Evolutionary conservation across 2,797 vertebrate species (phyloP).

Genomic region (Micrastur ruficollis): DNA sequence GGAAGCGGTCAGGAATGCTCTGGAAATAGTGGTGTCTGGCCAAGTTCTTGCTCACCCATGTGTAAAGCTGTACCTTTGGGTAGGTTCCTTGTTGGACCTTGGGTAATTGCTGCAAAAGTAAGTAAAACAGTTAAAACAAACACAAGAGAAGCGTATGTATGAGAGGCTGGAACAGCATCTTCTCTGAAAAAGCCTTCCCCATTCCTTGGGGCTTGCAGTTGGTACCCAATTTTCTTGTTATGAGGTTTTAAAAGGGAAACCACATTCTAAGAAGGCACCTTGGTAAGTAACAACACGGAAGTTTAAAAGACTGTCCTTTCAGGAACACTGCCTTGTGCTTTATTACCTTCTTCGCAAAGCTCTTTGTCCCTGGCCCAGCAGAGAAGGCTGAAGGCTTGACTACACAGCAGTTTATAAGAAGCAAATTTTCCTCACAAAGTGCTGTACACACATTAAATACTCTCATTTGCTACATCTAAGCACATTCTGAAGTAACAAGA

Average conservation of each 20-base stretch:
- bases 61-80: slow-evolving; percentile 49
- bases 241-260: not conserved
- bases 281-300: not conserved
- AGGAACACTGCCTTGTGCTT: not conserved
- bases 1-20: slow-evolving; percentile 67
- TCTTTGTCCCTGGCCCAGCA: not conserved
- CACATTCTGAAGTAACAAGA: not conserved
- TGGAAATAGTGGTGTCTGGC: slow-evolving; percentile 66
- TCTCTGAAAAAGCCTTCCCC: not conserved
- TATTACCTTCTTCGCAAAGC: not conserved
- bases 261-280: not conserved
- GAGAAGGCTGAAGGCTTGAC: not conserved
- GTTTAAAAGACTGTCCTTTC: not conserved
- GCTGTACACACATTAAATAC: not conserved
- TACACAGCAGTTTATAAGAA: not conserved
- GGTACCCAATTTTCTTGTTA: not conserved
- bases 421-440: not conserved
- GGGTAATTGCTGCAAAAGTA: slow-evolving; percentile 75
- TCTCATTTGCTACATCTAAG: not conserved
- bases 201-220: not conserved
- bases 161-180: not conserved
- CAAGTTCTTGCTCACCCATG: slow-evolving; percentile 70
- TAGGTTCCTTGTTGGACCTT: slow-evolving; percentile 1
- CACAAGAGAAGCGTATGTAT: not conserved
- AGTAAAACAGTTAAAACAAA: not conserved